Evolutionary conservation across 1,140 invertebrate genomes (phyloP), one percentile per base, ranked within the genome.

Genomic region (Drosophila lacertosa): DNA sequence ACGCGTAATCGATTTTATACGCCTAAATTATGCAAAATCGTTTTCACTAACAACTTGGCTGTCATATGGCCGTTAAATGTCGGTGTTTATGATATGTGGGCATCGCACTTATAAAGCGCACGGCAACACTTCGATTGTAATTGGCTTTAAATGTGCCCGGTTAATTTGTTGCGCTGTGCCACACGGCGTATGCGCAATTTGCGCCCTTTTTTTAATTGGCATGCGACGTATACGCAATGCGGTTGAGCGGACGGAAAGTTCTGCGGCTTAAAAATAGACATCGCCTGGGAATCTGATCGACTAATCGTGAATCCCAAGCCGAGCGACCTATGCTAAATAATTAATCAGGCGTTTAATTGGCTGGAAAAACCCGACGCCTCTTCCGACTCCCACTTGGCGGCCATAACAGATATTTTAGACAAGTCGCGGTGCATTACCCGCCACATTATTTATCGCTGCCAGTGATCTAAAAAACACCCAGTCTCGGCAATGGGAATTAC

Each of bases 1-100:
- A 62, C 60, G 58, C 51, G 53, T 76, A 78, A 82, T 78, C 82
- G 78, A 88, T 88, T 88, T 71, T 48, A 63, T 77, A 67, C 70
- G 76, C 62, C 50, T 75, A 72, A 86, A 86, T 88, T 68, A 88
- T 82, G 76, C 80, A 68, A 76, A 86, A 88, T 74, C 50, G 16
- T 42, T 82, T 78, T 62, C 7, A 66, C 44, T 58, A 51, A 53
- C 33, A 42, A 42, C 55, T 44, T 59, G 64, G 53, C 72, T 80
- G 63, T 73, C 65, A 59, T 45, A 45, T 44, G 33, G 33, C 11
- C 15, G 15, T 54, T 54, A 54, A 54, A 9, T 54, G 35, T 24
- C 40, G 20, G 53, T 20, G 15, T 54, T 54, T 64, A 53, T 63
- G 48, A 55, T 47, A 63, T 47, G 42, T 69, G 48, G 48, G 65